A percentile compares a stretch with the other conserved stretches of the same genome.
These are phyloP conservation scores for Chionodraco myersi DNA, from an alignment of 2,113 vertebrate genomes.

Conservation along the genomic window DNA sequence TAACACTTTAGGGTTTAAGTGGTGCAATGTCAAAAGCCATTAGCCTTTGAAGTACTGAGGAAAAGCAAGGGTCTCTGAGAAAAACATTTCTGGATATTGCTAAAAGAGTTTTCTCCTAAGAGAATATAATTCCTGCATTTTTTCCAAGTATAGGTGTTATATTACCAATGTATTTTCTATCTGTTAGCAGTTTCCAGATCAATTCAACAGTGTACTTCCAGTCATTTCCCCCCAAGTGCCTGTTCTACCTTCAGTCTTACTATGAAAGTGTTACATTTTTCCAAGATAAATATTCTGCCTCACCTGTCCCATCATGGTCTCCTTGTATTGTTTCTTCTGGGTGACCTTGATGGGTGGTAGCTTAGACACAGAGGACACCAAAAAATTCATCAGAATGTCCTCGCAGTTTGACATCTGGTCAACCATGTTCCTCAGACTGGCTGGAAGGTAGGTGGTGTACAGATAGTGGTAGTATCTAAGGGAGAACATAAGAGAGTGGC, in stretches of 20 bases:
- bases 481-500: not conserved
- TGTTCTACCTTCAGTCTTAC: not conserved
- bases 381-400: conserved; percentile 99
- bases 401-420: conserved; percentile 99
- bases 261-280: not conserved
- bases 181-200: not conserved
- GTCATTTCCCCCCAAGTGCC: not conserved
- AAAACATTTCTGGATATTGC: not conserved
- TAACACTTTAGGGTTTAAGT: conserved; percentile 6
- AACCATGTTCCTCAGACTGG: conserved; percentile 94
- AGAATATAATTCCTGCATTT: not conserved
- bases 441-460: conserved; percentile 97
- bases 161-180: no score
- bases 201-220: not conserved
- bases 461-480: conserved; percentile 98
- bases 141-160: not conserved
- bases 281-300: not conserved
- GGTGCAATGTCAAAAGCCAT: conserved; percentile 6
- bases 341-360: conserved; percentile 99
- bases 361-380: conserved; percentile 97
- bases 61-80: not conserved
- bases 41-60: conserved; percentile 15
- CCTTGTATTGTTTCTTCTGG: conserved; percentile 99
- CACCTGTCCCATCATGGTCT: conserved; percentile 99
- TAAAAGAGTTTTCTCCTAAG: not conserved